Base-by-base conservation (phyloP, 2,888 invertebrate species). In the Agonopterix arenella region DNA sequence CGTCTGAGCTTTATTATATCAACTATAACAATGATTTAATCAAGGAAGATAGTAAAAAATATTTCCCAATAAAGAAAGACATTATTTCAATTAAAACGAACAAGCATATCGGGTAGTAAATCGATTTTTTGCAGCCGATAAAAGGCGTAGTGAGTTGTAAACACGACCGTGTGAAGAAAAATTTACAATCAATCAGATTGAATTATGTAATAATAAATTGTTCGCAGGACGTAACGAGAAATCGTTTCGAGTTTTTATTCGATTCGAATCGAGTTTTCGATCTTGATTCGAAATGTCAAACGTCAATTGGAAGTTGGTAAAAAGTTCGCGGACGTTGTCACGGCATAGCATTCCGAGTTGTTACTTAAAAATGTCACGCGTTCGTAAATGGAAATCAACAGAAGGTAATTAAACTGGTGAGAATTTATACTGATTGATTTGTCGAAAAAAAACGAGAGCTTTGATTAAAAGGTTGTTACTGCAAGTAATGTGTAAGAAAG, bases 251-350 rank as follows among this genome's bases (percentile, higher is more conserved):
- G 49, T 56, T 51, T 53, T 54, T 49, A 48, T 53, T 51, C 46
- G 52, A 52, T 53, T 52, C 44, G 51, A 52, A 50, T 45, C 54
- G 45, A 52, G 51, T 55, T 62, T 46, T 49, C 50, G 52, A 55
- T 59, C 58, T 58, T 60, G 64, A 60, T 46, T 59, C 58, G 60
- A 66, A 73, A 73, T 73, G 74, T 66, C 68, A 73, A 64, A 64
- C 55, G 66, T 65, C 62, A 66, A 16, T 11, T 28, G 18, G 7
- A 13, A 18, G 40, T 11, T 9, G 5, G 37, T 28, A 28, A 28
- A 28, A 28, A 28, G 16, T 5, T 10, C 13, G 37, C 28, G 37
- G 36, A 45, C 37, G 46, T 43, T 40, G 36, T 28, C 47, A 45
- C 43, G 42, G 11, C 45, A 9, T 9, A 40, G 44, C 37, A 51